Evolutionary conservation across 2,888 invertebrate genomes (phyloP).

Genomic region (Thereva nobilitata): DNA sequence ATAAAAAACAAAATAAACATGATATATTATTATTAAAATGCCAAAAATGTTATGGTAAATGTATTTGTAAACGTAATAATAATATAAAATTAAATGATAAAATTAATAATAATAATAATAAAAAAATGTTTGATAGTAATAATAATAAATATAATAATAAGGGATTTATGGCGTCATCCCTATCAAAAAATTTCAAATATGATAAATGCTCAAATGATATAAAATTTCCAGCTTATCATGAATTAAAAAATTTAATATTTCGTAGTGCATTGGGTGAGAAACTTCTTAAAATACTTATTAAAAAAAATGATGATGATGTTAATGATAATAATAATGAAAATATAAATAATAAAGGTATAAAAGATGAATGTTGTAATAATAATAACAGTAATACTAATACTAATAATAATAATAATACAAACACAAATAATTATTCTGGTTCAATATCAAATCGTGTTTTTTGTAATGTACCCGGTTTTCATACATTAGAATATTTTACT

Average conservation of each 20-base stretch:
- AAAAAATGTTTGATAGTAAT: too few species aligned
- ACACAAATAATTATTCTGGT: not conserved
- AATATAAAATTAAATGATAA: too few species aligned
- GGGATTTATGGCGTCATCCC: not conserved
- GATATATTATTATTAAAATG: too few species aligned
- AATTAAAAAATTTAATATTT: slow-evolving; percentile 11
- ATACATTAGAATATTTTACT: slow-evolving; percentile 32
- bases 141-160: too few species aligned
- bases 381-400: not conserved
- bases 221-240: slow-evolving; percentile 5
- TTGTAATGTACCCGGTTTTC: slow-evolving; percentile 27
- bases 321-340: not conserved
- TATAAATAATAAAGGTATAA: not conserved
- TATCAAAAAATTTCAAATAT: not conserved
- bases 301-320: not conserved
- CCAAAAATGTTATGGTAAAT: too few species aligned
- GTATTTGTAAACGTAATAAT: too few species aligned
- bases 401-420: not conserved
- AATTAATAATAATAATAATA: too few species aligned
- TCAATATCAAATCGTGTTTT: not conserved
- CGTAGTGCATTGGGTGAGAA: slow-evolving; percentile 8
- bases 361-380: not conserved
- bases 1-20: too few species aligned
- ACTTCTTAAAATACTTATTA: slow-evolving; percentile 2
- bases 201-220: not conserved